A percentile compares a stretch with the other conserved stretches of the same genome.
phyloP scores from a whole-genome alignment of 2,797 vertebrate species.

The Ammospiza maritima region DNA sequence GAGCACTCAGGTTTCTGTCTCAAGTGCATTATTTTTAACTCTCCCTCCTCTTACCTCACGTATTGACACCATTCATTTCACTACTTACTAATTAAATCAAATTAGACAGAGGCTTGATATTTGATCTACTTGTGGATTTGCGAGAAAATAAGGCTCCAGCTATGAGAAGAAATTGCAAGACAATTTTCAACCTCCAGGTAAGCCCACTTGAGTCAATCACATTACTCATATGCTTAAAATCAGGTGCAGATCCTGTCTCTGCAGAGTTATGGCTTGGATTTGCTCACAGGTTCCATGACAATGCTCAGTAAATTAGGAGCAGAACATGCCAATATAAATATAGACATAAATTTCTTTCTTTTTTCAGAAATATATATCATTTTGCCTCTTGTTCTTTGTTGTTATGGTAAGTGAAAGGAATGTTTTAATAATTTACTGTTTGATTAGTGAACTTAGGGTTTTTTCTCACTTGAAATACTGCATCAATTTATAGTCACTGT shows the following conservation, averaged over 20 bases:
- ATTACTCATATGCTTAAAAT: not conserved
- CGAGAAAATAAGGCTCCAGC: not conserved
- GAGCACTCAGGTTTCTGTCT: not conserved
- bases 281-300: not conserved
- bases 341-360: not conserved
- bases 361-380: not conserved
- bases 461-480: constrained; percentile 25
- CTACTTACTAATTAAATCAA: constrained; percentile 22
- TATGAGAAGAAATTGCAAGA: not conserved
- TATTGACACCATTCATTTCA: not conserved
- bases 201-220: not conserved
- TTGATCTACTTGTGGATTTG: not conserved
- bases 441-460: not conserved
- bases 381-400: not conserved
- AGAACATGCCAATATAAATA: not conserved
- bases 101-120: not conserved
- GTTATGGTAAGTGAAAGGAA: constrained; percentile 2
- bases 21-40: not conserved
- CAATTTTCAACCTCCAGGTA: not conserved
- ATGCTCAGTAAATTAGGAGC: not conserved
- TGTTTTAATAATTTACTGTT: constrained; percentile 13
- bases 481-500: constrained; percentile 11
- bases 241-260: not conserved
- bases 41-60: not conserved
- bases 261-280: not conserved